Conservation (phyloP, 2,113 vertebrate species). For the Microcebus tavaratra region DNA sequence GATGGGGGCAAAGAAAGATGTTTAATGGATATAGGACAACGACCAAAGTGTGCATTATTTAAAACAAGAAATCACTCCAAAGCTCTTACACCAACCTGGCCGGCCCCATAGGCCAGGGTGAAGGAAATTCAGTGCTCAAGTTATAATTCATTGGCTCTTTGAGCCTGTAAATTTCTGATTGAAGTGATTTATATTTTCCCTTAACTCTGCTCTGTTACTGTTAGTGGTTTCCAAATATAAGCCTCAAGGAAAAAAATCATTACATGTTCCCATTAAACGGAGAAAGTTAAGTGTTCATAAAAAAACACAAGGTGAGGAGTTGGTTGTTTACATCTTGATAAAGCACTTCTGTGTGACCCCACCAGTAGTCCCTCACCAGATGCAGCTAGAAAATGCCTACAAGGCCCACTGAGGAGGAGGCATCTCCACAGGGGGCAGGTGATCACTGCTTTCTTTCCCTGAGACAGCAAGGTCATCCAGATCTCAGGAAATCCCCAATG, state of each 20-base stretch:
- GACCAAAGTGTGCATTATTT: accelerated
- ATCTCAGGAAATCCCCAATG: background rate
- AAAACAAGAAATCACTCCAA: background rate
- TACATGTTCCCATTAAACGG: background rate
- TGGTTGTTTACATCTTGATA: background rate
- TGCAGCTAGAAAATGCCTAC: accelerated
- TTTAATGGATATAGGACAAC: background rate
- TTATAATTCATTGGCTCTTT: background rate
- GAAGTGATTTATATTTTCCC: background rate
- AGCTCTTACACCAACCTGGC: background rate
- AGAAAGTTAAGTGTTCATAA: background rate
- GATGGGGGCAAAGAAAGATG: background rate
- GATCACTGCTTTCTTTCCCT: background rate
- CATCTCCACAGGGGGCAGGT: background rate
- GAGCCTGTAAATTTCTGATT: background rate
- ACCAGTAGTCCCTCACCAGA: background rate
- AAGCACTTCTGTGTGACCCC: background rate
- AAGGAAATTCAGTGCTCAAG: background rate
- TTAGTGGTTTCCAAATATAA: background rate
- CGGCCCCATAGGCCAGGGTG: no score
- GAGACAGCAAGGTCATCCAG: no score
- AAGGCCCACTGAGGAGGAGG: accelerated
- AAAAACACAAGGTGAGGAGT: background rate
- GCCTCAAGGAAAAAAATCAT: background rate
- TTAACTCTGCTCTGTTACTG: background rate